Conservation (phyloP, 1,140 invertebrate species). For the Steinernema feltiae region DNA sequence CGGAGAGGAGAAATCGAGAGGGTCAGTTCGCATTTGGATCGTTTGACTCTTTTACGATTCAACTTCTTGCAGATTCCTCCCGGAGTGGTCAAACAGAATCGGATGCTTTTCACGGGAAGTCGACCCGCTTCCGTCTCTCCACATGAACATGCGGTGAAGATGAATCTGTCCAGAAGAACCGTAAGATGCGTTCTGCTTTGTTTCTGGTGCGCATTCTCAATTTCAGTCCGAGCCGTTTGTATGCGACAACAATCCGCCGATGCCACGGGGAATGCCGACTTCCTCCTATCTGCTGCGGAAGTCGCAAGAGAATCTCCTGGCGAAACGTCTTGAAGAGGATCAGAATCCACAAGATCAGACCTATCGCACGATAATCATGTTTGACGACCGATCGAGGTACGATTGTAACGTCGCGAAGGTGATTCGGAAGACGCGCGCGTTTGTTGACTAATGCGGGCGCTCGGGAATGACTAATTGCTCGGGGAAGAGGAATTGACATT, state of each 20-base stretch:
- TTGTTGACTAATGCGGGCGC: slow-evolving; percentile 7
- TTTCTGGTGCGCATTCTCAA: neutral
- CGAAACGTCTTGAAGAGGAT: neutral
- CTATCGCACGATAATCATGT: neutral
- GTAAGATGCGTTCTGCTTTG: neutral
- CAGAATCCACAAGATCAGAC: neutral
- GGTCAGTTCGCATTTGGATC: neutral
- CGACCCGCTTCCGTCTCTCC: neutral
- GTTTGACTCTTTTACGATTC: neutral
- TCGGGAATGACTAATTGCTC: neutral
- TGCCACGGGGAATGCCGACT: neutral
- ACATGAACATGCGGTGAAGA: neutral
- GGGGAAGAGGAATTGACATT: neutral
- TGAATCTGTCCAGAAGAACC: neutral
- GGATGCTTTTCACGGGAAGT: neutral
- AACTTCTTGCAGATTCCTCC: neutral
- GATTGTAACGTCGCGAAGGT: neutral
- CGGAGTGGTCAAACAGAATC: neutral
- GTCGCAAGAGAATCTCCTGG: neutral
- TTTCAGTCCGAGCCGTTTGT: neutral
- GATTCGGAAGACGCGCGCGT: neutral
- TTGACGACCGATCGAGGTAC: neutral
- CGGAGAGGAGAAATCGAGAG: neutral
- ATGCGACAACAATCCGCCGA: neutral
- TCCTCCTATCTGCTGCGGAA: neutral